These are phyloP conservation scores for Axea sp. DNA, from an alignment of 2,888 invertebrate species.

Conservation along the genomic window DNA sequence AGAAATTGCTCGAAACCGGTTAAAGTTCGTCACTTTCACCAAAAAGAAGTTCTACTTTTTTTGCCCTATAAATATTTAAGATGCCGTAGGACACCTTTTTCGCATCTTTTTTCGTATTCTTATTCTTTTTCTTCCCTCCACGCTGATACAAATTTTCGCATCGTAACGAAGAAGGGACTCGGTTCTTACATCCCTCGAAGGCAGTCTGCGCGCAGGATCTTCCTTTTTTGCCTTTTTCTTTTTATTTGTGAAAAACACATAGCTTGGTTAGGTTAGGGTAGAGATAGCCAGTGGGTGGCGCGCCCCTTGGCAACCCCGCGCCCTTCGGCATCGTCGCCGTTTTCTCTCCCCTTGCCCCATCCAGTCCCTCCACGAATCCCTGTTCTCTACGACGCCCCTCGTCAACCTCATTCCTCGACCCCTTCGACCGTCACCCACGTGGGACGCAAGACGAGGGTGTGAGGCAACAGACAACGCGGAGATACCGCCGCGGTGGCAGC, in stretches of 20 bases:
- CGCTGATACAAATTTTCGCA: constrained; percentile 28
- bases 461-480: constrained; percentile 77
- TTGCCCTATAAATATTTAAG: constrained; percentile 40
- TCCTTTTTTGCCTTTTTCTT: constrained; percentile 20
- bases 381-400: constrained; percentile 65
- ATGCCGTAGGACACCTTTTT: constrained; percentile 31
- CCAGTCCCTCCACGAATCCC: constrained; percentile 25
- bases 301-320: constrained; percentile 54
- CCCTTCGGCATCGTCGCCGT: constrained; percentile 58
- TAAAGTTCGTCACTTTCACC: constrained; percentile 44
- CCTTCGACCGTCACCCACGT: constrained; percentile 79
- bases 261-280: constrained; percentile 52
- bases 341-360: constrained; percentile 44
- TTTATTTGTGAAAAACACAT: constrained; percentile 60
- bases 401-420: constrained; percentile 78
- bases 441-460: constrained; percentile 73
- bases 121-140: not conserved
- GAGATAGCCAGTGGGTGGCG: constrained; percentile 62
- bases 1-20: constrained; percentile 43
- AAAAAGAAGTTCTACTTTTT: constrained; percentile 28
- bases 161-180: constrained; percentile 23
- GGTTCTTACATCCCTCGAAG: constrained; percentile 27
- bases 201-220: constrained; percentile 30
- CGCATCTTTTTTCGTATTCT: constrained; percentile 14
- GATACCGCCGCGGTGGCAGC: constrained; percentile 77